Evolutionary conservation across 1,140 invertebrate species (phyloP), one percentile per base, ranked within the genome.

Genomic region (Maconellicoccus hirsutus): DNA sequence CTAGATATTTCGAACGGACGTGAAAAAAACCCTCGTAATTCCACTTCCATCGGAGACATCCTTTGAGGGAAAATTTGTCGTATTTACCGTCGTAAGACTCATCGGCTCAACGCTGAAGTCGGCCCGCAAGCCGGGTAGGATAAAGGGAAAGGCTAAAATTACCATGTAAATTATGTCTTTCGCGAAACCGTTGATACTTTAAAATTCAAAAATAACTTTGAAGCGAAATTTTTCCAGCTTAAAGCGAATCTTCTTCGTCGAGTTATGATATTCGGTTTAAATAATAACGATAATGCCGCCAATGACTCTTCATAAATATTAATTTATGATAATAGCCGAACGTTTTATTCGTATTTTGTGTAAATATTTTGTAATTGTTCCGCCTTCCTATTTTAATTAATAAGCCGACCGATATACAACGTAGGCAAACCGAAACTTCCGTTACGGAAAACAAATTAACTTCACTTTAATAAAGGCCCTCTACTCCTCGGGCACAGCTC

Each of bases 351-450:
- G 42, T 52, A 52, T 52, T 52, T 52, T 52, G 42, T 52, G 42
- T 52, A 52, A 52, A 52, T 52, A 52, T 52, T 52, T 52, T 52
- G 42, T 52, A 52, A 52, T 52, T 52, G 42, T 52, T 52, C 42
- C 42, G 42, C 42, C 42, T 52, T 52, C n/a, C 42, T 52, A 52
- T 52, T 52, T 52, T 52, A 52, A 16, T 52, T 52, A 52, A 52
- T 52, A 52, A 52, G 42, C 42, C 42, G n/a, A 33, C n/a, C 42
- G 42, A 52, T 52, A 33, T 3, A 52, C 42, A 14, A 52, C n/a
- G n/a, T 52, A 52, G 42, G n/a, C 42, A 52, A 16, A 19, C 12
- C n/a, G 42, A 52, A 52, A 52, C 42, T 52, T 52, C 42, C 42
- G 42, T 52, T 16, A 19, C 42, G 42, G 42, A 52, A 52, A 52